Conservation (phyloP, 2,888 invertebrate genomes). For the Stegophylla sp. region DNA sequence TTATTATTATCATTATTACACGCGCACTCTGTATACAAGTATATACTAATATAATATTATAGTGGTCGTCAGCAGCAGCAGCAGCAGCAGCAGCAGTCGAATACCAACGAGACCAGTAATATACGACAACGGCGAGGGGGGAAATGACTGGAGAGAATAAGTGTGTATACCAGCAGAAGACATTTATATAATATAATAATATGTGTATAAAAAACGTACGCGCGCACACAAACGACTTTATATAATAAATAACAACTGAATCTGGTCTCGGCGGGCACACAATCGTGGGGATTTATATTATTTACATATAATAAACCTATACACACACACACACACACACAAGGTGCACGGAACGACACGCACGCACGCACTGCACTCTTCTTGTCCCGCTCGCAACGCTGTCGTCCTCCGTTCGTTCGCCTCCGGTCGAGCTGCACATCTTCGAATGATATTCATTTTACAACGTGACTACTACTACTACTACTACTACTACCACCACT, state of each 20-base stretch:
- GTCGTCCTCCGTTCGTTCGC: slow-evolving; percentile 48
- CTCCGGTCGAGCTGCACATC: slow-evolving; percentile 7
- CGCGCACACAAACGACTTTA: slow-evolving; percentile 51
- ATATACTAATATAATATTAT: neutral
- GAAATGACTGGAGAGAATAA: slow-evolving; percentile 55
- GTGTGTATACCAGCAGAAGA: neutral
- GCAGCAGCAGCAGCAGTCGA: slow-evolving; percentile 54
- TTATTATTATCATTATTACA: neutral
- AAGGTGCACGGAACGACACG: slow-evolving; percentile 44
- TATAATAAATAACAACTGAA: slow-evolving; percentile 59
- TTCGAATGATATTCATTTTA: slow-evolving; percentile 1
- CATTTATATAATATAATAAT: neutral
- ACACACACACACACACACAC: too few species aligned
- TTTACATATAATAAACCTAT: slow-evolving; percentile 59
- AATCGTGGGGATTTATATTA: slow-evolving; percentile 57
- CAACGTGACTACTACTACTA: neutral
- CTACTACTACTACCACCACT: too few species aligned
- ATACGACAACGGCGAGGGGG: slow-evolving; percentile 47
- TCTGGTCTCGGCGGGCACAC: slow-evolving; percentile 50
- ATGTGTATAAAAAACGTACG: slow-evolving; percentile 14
- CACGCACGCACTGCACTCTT: neutral
- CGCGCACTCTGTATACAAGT: neutral
- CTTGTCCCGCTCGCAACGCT: slow-evolving; percentile 7
- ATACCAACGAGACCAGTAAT: slow-evolving; percentile 55
- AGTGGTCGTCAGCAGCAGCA: slow-evolving; percentile 30